Base-by-base conservation (phyloP, 1,140 invertebrate species). In the Eciton burchellii region DNA sequence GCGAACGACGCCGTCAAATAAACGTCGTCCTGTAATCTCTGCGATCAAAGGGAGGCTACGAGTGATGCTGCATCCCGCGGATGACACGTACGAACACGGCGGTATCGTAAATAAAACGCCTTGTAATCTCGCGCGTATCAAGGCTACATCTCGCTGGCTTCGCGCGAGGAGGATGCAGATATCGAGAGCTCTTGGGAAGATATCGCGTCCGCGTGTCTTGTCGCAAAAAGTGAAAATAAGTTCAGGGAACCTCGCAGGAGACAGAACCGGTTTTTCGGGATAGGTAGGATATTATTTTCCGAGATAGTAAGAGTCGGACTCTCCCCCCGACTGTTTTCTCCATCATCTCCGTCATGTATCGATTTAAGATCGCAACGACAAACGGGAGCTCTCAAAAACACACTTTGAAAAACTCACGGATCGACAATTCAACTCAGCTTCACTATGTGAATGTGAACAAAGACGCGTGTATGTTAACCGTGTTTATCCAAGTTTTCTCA, bases 1-100 rank as follows among this genome's bases (percentile, higher is more conserved):
- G n/a, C 47, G 76, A 62, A 62, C 29, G 19, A 62, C 21, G 12
- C 52, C 35, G 41, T 52, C 49, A 77, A 83, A 83, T 62, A 83
- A 35, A 77, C 66, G 2, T 59, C 35, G 49, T 79, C 81, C 81
- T 83, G 52, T 83, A 83, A 83, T 83, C 47, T 83, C n/a, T 52
- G 57, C 74, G 68, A 83, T 83, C 72, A 83, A 60, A 83, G 47
- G 59, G 57, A 16, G 35, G 49, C 49, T 26, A 11, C 45, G 47
- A 49, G 43, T 73, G 19, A 63, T 74, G 59, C 14, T 81, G 66
- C 77, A 81, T 74, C 41, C 54, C 16, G 43, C 14, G 54, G 56
- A 45, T 60, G 49, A 81, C 21, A 12, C 43, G n/a, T 43, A 24
- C 41, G 21, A 26, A 16, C 41, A 26, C 5, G 14, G 19, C n/a